These are phyloP conservation scores for Chanos chanos DNA, from an alignment of 2,797 vertebrate species.

Conservation along the genomic window DNA sequence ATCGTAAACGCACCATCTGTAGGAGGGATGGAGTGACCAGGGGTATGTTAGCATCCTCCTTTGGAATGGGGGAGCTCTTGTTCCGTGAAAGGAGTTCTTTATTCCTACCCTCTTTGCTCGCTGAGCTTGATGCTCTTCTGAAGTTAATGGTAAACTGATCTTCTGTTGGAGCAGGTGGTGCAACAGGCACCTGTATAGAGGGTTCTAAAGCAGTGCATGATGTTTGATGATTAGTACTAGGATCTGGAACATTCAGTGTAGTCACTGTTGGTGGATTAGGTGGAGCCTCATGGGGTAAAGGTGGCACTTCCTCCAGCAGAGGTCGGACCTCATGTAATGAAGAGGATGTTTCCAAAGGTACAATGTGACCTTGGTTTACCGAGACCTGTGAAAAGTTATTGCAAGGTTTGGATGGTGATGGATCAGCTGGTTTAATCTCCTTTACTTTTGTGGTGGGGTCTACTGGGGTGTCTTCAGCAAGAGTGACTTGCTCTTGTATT, in stretches of 20 bases:
- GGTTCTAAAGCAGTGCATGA: constrained; percentile 14
- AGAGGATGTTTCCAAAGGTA: constrained; percentile 1
- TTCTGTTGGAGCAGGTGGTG: constrained; percentile 52
- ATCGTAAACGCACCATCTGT: constrained; percentile 93
- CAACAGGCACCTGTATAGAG: constrained; percentile 25
- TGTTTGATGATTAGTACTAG: too few species aligned
- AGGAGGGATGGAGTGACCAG: constrained; percentile 92
- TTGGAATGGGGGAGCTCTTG: constrained; percentile 73
- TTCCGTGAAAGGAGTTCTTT: constrained; percentile 72
- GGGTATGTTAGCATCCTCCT: constrained; percentile 86
- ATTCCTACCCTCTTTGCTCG: constrained; percentile 57
- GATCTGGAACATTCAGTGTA: constrained; percentile 45
- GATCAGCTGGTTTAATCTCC: background rate
- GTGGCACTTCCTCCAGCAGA: constrained; percentile 16
- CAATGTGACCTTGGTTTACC: background rate
- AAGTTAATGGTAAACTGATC: constrained; percentile 59
- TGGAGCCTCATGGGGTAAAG: constrained; percentile 29
- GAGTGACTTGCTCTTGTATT: background rate
- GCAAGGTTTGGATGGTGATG: background rate
- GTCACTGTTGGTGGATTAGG: constrained; percentile 17
- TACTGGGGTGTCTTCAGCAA: background rate
- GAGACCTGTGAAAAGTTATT: constrained; percentile 6
- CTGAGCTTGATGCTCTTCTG: constrained; percentile 59
- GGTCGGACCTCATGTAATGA: constrained; percentile 24
- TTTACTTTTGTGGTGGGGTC: background rate